phyloP scores from a whole-genome alignment of 2,797 vertebrate species.

The Anguilla anguilla region DNA sequence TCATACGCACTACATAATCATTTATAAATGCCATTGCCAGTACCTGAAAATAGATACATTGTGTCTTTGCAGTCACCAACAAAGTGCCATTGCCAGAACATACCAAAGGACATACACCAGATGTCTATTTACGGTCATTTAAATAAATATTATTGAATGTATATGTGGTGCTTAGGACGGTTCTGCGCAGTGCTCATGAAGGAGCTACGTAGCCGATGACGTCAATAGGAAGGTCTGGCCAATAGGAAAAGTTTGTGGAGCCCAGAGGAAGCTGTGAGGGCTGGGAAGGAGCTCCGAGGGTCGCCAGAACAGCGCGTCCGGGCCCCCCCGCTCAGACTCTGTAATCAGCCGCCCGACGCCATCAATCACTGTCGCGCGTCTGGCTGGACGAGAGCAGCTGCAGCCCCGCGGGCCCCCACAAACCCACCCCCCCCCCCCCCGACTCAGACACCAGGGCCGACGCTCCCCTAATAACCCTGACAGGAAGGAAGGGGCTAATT shows the following conservation, averaged over 20 bases:
- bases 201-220: neutral
- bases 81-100: no score
- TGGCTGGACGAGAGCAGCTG: neutral
- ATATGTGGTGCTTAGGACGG: neutral
- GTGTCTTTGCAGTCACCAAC: neutral
- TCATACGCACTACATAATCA: neutral
- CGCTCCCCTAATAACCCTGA: neutral
- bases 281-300: neutral
- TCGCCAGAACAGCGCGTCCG: neutral
- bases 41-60: neutral
- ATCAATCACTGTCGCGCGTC: neutral
- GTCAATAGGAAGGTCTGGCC: neutral
- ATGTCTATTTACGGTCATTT: neutral
- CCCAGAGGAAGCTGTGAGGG: neutral
- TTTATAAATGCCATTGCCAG: neutral
- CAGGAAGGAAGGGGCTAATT: slow-evolving; percentile 16
- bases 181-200: neutral
- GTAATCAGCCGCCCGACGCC: neutral
- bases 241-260: neutral
- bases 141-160: neutral
- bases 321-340: neutral
- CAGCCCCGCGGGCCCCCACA: neutral
- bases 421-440: no score
- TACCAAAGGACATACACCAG: neutral
- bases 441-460: neutral